Percentiles rank a stretch among this genome's conserved stretches.
Conservation (phyloP, 2,888 invertebrate species). For the Perdita meconis region DNA sequence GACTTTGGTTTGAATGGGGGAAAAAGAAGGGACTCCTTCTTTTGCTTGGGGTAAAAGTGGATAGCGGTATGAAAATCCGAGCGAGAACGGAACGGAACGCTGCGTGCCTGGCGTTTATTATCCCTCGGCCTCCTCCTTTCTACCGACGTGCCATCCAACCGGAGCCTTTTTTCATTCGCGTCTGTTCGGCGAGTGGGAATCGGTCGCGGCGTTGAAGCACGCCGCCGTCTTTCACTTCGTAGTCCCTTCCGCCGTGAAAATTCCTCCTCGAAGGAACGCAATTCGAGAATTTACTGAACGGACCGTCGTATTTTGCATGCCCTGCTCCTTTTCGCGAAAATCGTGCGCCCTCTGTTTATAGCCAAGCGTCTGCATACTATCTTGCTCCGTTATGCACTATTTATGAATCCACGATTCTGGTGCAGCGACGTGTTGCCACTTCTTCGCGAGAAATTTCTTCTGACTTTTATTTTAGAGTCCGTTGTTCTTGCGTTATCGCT, state of each 20-base stretch:
- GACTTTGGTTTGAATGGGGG: slow-evolving; percentile 68
- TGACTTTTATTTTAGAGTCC: not conserved
- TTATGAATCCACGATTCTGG: not conserved
- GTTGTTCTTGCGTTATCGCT: too few relatives aligned
- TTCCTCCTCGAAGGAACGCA: not conserved
- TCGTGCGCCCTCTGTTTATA: not conserved
- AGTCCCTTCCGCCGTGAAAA: slow-evolving; percentile 8
- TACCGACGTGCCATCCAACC: not conserved
- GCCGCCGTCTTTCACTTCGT: slow-evolving; percentile 18
- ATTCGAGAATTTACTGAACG: not conserved
- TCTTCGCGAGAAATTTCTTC: not conserved
- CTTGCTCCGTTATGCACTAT: not conserved
- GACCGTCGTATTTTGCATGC: not conserved
- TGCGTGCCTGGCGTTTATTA: slow-evolving; percentile 59
- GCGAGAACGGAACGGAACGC: slow-evolving; percentile 52
- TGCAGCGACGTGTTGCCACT: too few relatives aligned
- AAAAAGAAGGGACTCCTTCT: slow-evolving; percentile 17
- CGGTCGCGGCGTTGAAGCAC: slow-evolving; percentile 1
- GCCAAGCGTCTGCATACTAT: not conserved
- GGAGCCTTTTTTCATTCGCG: slow-evolving; percentile 21
- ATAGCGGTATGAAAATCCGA: slow-evolving; percentile 67
- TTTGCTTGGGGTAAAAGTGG: slow-evolving; percentile 31
- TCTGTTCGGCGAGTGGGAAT: slow-evolving; percentile 13
- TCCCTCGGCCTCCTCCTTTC: slow-evolving; percentile 33
- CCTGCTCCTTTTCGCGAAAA: not conserved